Conservation (phyloP, 2,888 invertebrate genomes). For the Trilocha varians region DNA sequence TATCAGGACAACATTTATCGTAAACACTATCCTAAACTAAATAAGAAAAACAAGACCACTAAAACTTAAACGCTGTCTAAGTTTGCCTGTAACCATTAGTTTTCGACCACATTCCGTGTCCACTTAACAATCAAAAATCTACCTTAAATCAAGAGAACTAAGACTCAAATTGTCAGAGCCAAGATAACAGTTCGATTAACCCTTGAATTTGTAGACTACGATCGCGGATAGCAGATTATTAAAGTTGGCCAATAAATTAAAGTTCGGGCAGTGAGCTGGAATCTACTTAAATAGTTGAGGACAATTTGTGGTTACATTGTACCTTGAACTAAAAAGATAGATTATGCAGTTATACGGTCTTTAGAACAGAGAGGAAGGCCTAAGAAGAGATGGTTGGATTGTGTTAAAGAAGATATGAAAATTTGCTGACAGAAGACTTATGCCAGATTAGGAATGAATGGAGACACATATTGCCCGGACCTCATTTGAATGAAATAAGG, state of each 20-base stretch:
- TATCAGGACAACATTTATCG: too few relatives aligned
- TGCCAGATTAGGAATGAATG: too few relatives aligned
- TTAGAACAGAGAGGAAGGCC: too few relatives aligned
- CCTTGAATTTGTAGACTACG: not conserved
- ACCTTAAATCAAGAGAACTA: not conserved
- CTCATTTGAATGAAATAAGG: too few relatives aligned
- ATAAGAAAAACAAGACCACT: not conserved
- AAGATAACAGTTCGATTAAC: conserved; percentile 1
- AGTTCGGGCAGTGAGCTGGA: not conserved
- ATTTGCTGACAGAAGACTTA: too few relatives aligned
- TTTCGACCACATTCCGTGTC: not conserved
- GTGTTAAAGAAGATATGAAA: too few relatives aligned
- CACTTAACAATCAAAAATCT: not conserved
- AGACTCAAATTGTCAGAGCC: conserved; percentile 1
- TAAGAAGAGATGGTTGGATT: too few relatives aligned
- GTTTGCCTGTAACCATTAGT: not conserved
- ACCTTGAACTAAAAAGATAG: too few relatives aligned
- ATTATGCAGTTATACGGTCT: too few relatives aligned
- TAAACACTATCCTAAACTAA: too few relatives aligned
- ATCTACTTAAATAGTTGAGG: not conserved
- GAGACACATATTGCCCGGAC: too few relatives aligned
- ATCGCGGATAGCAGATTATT: not conserved
- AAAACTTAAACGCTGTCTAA: not conserved
- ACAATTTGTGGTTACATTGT: not conserved
- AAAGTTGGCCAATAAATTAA: not conserved